Evolutionary conservation across 2,113 vertebrate genomes (phyloP), one percentile per base, ranked within the genome.

Genomic region (Heterotis niloticus): DNA sequence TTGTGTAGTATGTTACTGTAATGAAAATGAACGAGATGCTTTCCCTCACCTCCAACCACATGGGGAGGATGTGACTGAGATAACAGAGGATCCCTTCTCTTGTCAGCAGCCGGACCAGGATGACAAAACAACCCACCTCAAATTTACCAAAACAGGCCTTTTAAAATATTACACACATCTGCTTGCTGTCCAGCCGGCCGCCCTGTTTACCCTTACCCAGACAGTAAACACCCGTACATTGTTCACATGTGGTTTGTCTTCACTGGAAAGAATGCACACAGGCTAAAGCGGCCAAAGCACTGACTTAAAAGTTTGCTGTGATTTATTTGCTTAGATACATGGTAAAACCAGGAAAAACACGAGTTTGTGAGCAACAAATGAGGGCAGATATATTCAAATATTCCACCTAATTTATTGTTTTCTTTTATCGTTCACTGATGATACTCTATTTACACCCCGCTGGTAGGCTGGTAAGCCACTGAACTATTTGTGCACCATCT

Each of bases 51-150:
- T 5, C 20, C 85, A 84, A 62, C 9, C 13, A 86, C 82, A 83
- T 88, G 84, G 82, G 87, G 89, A 94, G 92, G 93, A 94, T 85
- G 65, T 91, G 93, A 90, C 94, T 95, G 93, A 95, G 94, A 95
- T 93, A 93, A 90, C 89, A 94, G 93, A 94, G 93, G 91, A 92
- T 90, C 34, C 90, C 92, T 89, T 92, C 82, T 92, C 82, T 10
- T 84, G 82, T 56, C 11, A 56, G 51, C 44, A 89, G 89, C 91
- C 90, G 88, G 89, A 88, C 89, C 59, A 17, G 82, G 71, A 83
- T 88, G 83, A 91, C 85, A 92, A 91, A 94, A 94, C 88, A 89
- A 90, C 71, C 88, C 90, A 87, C 80, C 81, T 83, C 62, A 18
- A 60, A 74, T 79, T 86, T 85, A 88, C 86, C 87, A 62, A 11